A percentile compares a stretch with the other conserved stretches of the same genome.
phyloP scores from a whole-genome alignment of 1,140 invertebrate species.

The Monochamus saltuarius region DNA sequence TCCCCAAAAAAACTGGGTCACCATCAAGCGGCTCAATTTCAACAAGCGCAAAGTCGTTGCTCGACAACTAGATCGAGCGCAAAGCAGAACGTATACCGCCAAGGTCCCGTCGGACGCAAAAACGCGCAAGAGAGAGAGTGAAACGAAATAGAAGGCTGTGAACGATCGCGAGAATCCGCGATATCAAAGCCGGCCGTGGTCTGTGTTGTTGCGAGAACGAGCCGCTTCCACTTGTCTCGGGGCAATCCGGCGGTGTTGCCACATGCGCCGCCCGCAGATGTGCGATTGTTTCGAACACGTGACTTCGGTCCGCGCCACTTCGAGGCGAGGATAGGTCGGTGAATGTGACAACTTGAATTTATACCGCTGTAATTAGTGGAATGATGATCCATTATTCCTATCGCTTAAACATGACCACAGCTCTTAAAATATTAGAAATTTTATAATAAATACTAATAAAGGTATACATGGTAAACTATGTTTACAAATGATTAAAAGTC shows the following conservation, averaged over 20 bases:
- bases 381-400: no score
- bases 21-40: not conserved
- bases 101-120: conserved; percentile 18
- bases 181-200: not conserved
- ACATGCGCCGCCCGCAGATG: not conserved
- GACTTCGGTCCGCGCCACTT: not conserved
- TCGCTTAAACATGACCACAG: no score
- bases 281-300: not conserved
- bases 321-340: no score
- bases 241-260: conserved; percentile 20
- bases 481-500: no score
- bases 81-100: conserved; percentile 11
- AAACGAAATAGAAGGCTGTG: conserved; percentile 13
- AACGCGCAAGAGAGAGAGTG: conserved; percentile 22
- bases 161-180: conserved; percentile 21
- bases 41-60: not conserved
- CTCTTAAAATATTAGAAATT: no score
- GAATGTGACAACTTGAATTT: no score
- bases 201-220: not conserved
- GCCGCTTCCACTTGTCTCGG: conserved; percentile 24
- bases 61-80: conserved; percentile 9
- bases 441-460: no score
- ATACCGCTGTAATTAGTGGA: no score
- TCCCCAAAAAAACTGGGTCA: conserved; percentile 11
- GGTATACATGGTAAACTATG: no score